Evolutionary conservation across 2,113 vertebrate species (phyloP).

Genomic region (Glaucidium brasilianum): DNA sequence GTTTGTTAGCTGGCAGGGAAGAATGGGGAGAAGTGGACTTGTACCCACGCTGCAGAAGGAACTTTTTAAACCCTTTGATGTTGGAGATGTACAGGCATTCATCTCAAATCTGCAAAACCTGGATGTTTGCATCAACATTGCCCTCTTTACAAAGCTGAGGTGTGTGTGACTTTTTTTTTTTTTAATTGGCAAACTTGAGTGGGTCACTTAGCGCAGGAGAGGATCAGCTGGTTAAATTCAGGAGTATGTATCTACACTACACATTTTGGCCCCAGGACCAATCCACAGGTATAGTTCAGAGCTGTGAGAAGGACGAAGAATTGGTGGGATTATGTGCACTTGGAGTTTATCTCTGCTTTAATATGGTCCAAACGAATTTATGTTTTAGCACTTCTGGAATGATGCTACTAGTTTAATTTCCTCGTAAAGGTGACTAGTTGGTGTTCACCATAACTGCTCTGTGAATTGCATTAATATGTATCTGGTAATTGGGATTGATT

Average conservation of each 20-base stretch:
- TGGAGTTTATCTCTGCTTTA: not conserved
- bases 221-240: not conserved
- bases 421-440: not conserved
- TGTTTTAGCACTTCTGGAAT: not conserved
- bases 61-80: not conserved
- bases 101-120: accelerated
- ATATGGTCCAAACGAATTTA: accelerated
- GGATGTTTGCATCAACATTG: not conserved
- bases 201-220: not conserved
- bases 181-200: accelerated
- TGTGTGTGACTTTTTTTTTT: too few species aligned
- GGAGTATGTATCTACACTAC: accelerated
- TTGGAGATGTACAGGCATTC: accelerated
- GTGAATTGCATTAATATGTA: not conserved
- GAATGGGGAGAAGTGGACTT: accelerated
- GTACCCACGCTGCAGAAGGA: accelerated
- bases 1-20: not conserved
- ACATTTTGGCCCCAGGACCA: not conserved
- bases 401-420: not conserved
- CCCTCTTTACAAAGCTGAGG: not conserved
- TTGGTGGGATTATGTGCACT: not conserved
- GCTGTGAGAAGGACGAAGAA: not conserved
- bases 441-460: not conserved
- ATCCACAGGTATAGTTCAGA: not conserved
- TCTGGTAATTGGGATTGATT: not conserved